Evolutionary conservation across 2,888 invertebrate species (phyloP).

Genomic region (Patella pellucida): DNA sequence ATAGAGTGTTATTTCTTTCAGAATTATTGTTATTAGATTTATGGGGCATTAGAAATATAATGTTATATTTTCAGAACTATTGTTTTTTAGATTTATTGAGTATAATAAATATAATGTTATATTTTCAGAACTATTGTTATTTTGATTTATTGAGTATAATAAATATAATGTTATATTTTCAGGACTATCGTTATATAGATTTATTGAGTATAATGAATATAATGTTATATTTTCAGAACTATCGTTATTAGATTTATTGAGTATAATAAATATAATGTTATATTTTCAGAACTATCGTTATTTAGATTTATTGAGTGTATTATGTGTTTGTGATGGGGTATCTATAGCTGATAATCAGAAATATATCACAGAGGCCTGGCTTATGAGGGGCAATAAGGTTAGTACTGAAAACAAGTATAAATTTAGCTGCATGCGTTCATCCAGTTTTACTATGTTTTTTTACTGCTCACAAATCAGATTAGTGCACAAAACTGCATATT

Average conservation of each 20-base stretch:
- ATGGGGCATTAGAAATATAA: not conserved
- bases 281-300: slow-evolving; percentile 62
- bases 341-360: slow-evolving; percentile 69
- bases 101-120: too few relatives aligned
- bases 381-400: slow-evolving; percentile 57
- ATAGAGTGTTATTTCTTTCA: too few relatives aligned
- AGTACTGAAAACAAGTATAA: not conserved
- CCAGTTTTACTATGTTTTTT: too few relatives aligned
- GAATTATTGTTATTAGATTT: slow-evolving; percentile 41
- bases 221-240: slow-evolving; percentile 42
- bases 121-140: too few relatives aligned
- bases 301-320: slow-evolving; percentile 64
- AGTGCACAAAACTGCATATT: too few relatives aligned
- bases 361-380: slow-evolving; percentile 66
- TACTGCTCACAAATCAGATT: too few relatives aligned
- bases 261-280: not conserved
- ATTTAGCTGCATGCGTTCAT: too few relatives aligned
- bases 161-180: not conserved
- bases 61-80: slow-evolving; percentile 53
- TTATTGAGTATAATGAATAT: not conserved
- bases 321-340: slow-evolving; percentile 70
- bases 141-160: not conserved
- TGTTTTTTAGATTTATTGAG: slow-evolving; percentile 65
- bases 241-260: slow-evolving; percentile 49
- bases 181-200: slow-evolving; percentile 12